Conservation (phyloP, 1,140 invertebrate genomes). For the Leptopilina boulardi region DNA sequence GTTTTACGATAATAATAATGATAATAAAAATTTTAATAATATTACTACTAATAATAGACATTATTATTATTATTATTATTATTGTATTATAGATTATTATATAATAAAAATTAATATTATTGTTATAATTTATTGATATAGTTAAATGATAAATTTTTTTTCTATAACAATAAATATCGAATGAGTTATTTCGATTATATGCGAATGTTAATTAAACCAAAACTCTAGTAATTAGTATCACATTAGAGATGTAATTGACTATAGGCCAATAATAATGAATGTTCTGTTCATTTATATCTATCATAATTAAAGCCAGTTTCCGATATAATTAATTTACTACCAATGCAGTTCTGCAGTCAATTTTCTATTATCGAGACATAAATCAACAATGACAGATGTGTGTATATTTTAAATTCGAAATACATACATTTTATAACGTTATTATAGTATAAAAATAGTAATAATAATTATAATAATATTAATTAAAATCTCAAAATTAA, state of each 20-base stretch:
- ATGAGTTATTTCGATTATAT: background rate
- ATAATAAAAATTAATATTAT: too few relatives aligned
- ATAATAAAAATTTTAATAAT: too few relatives aligned
- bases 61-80: too few relatives aligned
- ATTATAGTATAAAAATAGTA: too few relatives aligned
- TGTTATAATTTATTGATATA: background rate
- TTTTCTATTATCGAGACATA: background rate
- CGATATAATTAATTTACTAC: background rate
- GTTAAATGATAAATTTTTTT: background rate
- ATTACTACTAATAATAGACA: too few relatives aligned
- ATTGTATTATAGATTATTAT: too few relatives aligned
- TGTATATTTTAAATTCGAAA: too few relatives aligned
- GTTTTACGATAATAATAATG: too few relatives aligned
- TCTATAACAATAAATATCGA: background rate
- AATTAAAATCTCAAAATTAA: too few relatives aligned
- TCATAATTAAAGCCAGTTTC: background rate
- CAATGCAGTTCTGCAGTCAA: background rate
- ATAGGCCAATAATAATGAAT: background rate
- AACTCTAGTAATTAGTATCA: background rate
- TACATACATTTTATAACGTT: too few relatives aligned
- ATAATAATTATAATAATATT: too few relatives aligned
- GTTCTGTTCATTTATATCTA: constrained; percentile 3
- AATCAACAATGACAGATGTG: background rate
- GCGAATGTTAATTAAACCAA: background rate
- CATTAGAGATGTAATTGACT: background rate